Evolutionary conservation across 2,113 vertebrate species (phyloP).

Genomic region (Elephas maximus): DNA sequence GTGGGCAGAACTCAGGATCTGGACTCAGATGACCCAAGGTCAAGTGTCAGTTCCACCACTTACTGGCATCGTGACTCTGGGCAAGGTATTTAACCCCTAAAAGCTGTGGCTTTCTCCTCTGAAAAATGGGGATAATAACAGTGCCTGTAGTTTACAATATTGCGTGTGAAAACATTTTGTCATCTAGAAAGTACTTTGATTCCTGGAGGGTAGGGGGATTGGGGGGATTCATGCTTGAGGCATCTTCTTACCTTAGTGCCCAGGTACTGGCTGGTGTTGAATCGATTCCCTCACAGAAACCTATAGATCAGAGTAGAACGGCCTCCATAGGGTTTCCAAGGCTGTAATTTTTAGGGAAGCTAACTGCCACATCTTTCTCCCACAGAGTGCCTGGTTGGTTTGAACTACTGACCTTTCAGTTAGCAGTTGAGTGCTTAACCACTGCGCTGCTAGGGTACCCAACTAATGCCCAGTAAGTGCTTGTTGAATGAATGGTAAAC

Average conservation of each 20-base stretch:
- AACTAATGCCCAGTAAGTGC: background rate
- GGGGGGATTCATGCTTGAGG: background rate
- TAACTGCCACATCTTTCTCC: background rate
- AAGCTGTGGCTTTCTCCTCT: background rate
- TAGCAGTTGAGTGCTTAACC: background rate
- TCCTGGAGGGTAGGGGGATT: background rate
- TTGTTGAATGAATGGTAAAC: background rate
- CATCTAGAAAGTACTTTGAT: background rate
- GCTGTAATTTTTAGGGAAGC: background rate
- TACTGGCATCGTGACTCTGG: background rate
- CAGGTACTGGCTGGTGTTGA: background rate
- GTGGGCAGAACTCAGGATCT: background rate
- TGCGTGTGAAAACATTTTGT: background rate
- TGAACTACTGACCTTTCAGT: background rate
- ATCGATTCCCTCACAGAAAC: background rate
- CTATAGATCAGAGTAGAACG: background rate
- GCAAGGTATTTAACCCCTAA: background rate
- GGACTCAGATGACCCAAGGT: background rate
- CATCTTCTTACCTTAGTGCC: background rate
- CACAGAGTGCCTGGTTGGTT: background rate
- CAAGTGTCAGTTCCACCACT: background rate
- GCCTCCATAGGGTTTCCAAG: background rate
- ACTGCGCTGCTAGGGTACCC: background rate
- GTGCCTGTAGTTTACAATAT: background rate
- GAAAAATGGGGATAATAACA: background rate